A percentile compares a stretch with the other conserved stretches of the same genome.
These are phyloP conservation scores for Spisula solida DNA, from an alignment of 2,888 invertebrate genomes.

Conservation along the genomic window DNA sequence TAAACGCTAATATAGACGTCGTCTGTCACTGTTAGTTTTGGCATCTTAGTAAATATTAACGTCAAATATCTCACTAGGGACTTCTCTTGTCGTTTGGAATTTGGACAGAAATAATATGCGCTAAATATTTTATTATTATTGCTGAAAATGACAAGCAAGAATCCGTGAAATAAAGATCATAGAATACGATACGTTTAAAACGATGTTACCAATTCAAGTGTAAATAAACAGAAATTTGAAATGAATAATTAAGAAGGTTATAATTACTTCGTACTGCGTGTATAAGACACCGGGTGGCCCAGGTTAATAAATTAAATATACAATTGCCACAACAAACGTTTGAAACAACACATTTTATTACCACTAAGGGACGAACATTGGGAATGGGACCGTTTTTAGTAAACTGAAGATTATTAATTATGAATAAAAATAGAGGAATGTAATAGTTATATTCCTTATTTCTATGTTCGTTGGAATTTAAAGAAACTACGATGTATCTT, in stretches of 20 bases:
- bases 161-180: not conserved
- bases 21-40: not conserved
- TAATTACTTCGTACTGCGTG: not conserved
- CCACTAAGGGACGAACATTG: not conserved
- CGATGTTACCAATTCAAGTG: constrained; percentile 3
- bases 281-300: not conserved
- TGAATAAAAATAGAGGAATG: not conserved
- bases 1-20: not conserved
- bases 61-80: not conserved
- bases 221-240: not conserved
- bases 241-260: not conserved
- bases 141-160: not conserved
- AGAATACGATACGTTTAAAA: not conserved
- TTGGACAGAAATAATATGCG: not conserved
- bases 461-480: not conserved
- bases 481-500: not conserved
- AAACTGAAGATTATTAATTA: not conserved
- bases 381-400: not conserved
- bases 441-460: not conserved
- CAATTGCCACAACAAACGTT: not conserved
- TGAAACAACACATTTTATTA: not conserved
- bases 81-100: not conserved
- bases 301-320: constrained; percentile 18
- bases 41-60: not conserved
- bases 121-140: constrained; percentile 11